A percentile compares a stretch with the other conserved stretches of the same genome.
These are phyloP conservation scores for Aselliscus stoliczkanus DNA, from an alignment of 2,797 vertebrate genomes.

Conservation along the genomic window DNA sequence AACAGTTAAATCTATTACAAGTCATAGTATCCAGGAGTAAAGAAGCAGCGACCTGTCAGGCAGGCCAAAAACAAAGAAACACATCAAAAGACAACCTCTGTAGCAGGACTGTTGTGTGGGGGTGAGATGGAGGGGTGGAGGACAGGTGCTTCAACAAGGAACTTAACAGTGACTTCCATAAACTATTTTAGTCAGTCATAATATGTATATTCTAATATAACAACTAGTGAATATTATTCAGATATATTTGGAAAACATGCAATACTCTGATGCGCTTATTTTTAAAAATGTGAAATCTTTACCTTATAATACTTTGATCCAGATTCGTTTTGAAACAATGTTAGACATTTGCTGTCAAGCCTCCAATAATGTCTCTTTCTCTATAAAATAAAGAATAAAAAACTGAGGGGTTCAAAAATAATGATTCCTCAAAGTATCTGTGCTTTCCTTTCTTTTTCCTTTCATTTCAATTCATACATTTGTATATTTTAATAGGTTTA, in stretches of 20 bases:
- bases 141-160: neutral
- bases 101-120: neutral
- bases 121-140: neutral
- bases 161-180: neutral
- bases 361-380: slow-evolving; percentile 98
- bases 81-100: neutral
- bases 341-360: slow-evolving; percentile 98
- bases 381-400: slow-evolving; percentile 79
- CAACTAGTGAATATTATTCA: neutral
- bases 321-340: slow-evolving; percentile 95
- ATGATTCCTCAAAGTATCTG: neutral
- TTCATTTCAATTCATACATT: neutral
- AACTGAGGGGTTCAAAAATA: slow-evolving; percentile 45
- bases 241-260: neutral
- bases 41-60: neutral
- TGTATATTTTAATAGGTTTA: neutral
- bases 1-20: neutral
- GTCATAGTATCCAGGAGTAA: neutral
- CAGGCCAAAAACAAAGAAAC: neutral
- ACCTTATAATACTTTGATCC: slow-evolving; percentile 99
- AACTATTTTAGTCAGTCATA: neutral
- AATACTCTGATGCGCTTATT: neutral
- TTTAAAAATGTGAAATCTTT: slow-evolving; percentile 60
- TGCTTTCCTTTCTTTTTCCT: neutral
- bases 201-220: neutral